Conservation (phyloP, 1,140 invertebrate genomes). For the Acyrthosiphon pisum region DNA sequence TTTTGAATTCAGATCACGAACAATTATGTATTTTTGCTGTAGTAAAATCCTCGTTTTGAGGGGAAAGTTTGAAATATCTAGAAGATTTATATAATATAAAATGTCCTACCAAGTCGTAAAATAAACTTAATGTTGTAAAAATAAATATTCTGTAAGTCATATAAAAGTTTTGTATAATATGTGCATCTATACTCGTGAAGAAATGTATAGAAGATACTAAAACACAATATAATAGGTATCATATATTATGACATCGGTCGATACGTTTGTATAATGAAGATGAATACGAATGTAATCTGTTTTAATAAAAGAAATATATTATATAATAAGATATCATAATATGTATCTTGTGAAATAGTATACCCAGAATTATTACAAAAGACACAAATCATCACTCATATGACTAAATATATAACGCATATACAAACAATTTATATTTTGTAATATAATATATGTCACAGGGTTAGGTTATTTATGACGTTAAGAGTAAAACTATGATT, state of each 20-base stretch:
- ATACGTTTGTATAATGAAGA: background rate
- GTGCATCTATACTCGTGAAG: background rate
- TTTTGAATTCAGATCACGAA: slow-evolving; percentile 1
- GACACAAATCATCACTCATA: background rate
- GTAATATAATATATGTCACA: slow-evolving; percentile 1
- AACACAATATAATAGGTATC: background rate
- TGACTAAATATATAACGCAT: background rate
- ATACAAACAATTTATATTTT: background rate
- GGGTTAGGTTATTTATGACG: background rate
- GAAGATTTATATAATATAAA: background rate
- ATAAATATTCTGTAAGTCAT: background rate
- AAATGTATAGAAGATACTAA: background rate
- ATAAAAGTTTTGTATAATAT: background rate
- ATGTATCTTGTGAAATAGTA: background rate
- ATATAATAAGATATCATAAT: background rate
- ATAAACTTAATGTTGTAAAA: slow-evolving; percentile 14
- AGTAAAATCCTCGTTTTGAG: background rate
- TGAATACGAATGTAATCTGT: background rate
- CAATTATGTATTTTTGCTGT: background rate
- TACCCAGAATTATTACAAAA: background rate
- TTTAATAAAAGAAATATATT: background rate
- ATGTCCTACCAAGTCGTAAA: background rate
- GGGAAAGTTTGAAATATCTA: background rate
- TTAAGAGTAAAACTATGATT: background rate
- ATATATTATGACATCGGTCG: background rate